A percentile compares a stretch with the other conserved stretches of the same genome.
Conservation (phyloP, 1,140 invertebrate species). For the Nasonia longicornis region DNA sequence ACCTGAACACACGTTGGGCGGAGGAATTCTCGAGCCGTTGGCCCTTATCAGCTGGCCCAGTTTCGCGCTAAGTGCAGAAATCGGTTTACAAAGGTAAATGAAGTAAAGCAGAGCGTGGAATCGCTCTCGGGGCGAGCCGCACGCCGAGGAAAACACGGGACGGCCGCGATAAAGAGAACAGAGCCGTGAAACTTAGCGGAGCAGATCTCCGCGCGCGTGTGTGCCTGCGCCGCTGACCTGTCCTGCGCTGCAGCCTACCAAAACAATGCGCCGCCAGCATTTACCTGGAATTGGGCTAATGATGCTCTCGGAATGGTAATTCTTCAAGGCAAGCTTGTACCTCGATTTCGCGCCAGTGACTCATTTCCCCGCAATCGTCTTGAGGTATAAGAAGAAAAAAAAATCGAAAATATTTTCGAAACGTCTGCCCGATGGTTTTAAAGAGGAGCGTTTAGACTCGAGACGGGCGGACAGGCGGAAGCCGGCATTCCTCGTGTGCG, state of each 20-base stretch:
- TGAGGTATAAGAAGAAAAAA: no score
- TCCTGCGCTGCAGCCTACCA: neutral
- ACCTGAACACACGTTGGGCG: neutral
- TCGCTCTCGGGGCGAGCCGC: neutral
- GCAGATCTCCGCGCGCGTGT: constrained; percentile 53
- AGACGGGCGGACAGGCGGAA: neutral
- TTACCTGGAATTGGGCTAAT: neutral
- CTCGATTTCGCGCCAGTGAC: no score
- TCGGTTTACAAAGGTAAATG: constrained; percentile 32
- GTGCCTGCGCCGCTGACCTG: neutral
- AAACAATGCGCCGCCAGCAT: neutral
- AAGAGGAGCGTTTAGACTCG: neutral
- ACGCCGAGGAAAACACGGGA: neutral
- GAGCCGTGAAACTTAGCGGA: constrained; percentile 50
- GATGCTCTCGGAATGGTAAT: constrained; percentile 7
- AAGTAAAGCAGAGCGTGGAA: constrained; percentile 5
- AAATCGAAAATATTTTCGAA: no score
- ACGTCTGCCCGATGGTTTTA: no score
- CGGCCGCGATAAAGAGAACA: constrained; percentile 36
- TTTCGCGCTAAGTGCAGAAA: constrained; percentile 23
- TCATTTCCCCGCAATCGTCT: no score
- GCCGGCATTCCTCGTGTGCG: neutral
- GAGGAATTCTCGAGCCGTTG: no score
- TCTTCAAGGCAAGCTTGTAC: neutral
- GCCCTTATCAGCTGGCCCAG: constrained; percentile 5